phyloP scores from a whole-genome alignment of 2,113 vertebrate species.

The Anoura caudifer region DNA sequence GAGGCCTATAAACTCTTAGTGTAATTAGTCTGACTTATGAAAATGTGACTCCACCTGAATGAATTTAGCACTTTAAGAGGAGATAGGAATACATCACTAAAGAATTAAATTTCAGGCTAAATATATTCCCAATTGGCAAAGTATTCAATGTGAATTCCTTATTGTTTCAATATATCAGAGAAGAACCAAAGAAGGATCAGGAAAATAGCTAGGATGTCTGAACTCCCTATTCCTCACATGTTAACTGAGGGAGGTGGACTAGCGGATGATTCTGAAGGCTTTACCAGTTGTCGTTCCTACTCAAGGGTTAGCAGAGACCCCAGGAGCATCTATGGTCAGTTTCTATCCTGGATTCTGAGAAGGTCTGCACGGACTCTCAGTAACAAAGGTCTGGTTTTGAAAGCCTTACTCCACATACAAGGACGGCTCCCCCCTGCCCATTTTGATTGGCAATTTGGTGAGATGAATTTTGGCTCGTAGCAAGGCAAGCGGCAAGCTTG shows the following conservation, averaged over 20 bases:
- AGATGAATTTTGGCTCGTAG: background rate
- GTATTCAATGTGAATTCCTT: background rate
- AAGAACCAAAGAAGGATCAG: background rate
- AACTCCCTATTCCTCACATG: background rate
- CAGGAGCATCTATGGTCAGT: fast-evolving
- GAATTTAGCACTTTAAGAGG: background rate
- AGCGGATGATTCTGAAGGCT: background rate
- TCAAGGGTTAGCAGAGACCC: background rate
- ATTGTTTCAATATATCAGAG: background rate
- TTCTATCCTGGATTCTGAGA: background rate
- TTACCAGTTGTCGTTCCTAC: background rate
- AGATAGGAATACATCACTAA: background rate
- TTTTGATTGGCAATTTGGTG: background rate
- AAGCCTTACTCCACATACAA: background rate
- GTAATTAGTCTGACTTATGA: background rate
- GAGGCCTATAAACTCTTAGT: background rate
- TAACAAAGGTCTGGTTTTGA: background rate
- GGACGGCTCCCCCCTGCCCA: background rate
- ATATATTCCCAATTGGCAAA: background rate
- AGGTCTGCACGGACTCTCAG: background rate
- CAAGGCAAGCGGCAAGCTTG: background rate
- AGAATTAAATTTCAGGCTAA: background rate
- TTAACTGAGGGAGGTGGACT: background rate
- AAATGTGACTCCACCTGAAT: background rate
- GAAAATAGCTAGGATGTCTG: background rate